Base-by-base conservation (phyloP, 2,797 vertebrate species). In the Fringilla coelebs region DNA sequence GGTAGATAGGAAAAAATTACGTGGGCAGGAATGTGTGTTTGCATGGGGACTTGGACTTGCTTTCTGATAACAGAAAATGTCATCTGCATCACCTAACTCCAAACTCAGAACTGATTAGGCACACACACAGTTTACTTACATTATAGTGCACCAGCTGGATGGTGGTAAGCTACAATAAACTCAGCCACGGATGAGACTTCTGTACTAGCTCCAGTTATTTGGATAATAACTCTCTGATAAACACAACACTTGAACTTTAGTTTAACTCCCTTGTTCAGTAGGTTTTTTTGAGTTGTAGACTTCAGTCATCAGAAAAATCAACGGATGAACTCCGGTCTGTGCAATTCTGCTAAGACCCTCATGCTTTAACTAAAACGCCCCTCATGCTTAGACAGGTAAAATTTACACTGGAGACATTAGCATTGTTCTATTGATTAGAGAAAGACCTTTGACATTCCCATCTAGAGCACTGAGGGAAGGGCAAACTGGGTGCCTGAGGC, bases 221-320 rank as follows among this genome's bases (percentile, higher is more conserved):
- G 43, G 81, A 94, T 77, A 88, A 89, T 70, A 92, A 57, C 31
- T 60, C 60, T n/a, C 48, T 67, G 60, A 75, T 72, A 93, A 91
- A 83, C 2, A 9, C 62, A 86, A n/a, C 40, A 17, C 17, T 68
- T 86, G 83, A 92, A 88, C 43, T 81, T 93, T 28, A 55, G 80
- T 66, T 54, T 66, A 51, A 82, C 84, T 90, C 57, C 10, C 40
- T 81, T 65, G 45, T 70, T 88, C 48, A 29, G 55, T 62, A 63
- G n/a, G 26, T 51, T 94, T 73, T 88, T 85, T 75, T 16, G n/a
- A 94, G 34, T 38, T 84, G 57, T 80, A 68, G 58, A 36, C 38
- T 71, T 94, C 1, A 7, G 51, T 88, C 63, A 88, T 48, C 34
- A 49, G 74, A 91, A 96, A 94, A 95, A 93, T 88, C 91, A 91